Conservation (phyloP, 2,888 invertebrate genomes). For the Cylloceria caligata region DNA sequence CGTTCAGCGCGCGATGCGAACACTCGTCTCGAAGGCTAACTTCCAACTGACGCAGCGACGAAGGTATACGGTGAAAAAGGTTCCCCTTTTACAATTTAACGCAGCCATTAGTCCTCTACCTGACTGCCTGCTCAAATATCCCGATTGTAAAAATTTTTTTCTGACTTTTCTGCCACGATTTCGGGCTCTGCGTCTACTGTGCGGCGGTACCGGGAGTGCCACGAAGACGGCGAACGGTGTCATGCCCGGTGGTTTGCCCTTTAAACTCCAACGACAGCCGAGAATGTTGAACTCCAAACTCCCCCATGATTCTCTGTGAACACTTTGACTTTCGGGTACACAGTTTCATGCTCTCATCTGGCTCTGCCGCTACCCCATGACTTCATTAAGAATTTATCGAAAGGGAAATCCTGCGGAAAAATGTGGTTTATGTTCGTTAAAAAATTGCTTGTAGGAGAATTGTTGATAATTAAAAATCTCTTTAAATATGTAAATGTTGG, state of each 20-base stretch:
- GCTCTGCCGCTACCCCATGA: not conserved
- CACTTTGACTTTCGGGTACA: conserved; percentile 15
- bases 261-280: conserved; percentile 26
- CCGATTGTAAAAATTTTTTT: no score
- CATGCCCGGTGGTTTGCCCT: conserved; percentile 20
- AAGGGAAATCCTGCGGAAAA: not conserved
- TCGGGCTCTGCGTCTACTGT: no score
- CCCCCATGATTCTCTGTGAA: not conserved
- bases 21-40: no score
- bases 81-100: no score
- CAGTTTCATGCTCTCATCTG: not conserved
- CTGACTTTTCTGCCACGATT: no score
- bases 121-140: no score
- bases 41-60: no score
- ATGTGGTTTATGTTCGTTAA: not conserved
- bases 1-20: no score
- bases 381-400: not conserved
- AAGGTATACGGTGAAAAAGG: no score
- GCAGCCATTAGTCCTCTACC: no score
- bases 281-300: not conserved
- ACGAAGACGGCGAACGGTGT: conserved; percentile 8
- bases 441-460: not conserved
- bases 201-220: no score
- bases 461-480: not conserved
- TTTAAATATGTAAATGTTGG: not conserved